Conservation (phyloP, 1,140 invertebrate genomes). For the Zelostemma sp. region DNA sequence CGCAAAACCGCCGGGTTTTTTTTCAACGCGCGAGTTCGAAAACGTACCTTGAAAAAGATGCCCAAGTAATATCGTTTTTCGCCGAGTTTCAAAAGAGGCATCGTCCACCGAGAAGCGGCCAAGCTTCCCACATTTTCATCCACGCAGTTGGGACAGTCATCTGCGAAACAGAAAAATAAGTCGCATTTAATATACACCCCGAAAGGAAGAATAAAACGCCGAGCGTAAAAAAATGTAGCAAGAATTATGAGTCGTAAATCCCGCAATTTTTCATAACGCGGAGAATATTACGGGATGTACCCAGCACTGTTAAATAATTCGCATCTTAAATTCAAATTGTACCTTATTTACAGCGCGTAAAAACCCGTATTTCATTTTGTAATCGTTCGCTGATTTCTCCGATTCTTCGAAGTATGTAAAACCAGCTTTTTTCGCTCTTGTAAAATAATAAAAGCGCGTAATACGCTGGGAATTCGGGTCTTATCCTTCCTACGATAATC, state of each 20-base stretch:
- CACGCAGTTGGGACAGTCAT: conserved; percentile 83
- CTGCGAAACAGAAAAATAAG: conserved; percentile 51
- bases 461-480: conserved; percentile 1
- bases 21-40: not conserved
- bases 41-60: conserved; percentile 89
- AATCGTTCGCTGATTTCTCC: no score
- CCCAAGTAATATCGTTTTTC: conserved; percentile 90
- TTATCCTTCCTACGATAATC: conserved; percentile 5
- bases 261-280: no score
- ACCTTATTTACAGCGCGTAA: no score
- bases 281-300: no score
- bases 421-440: no score
- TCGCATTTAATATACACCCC: not conserved
- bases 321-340: no score
- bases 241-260: no score
- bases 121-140: conserved; percentile 74
- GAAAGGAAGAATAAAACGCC: conserved; percentile 9
- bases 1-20: conserved; percentile 3
- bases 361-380: no score
- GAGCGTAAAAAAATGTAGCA: not conserved
- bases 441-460: not conserved
- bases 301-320: no score
- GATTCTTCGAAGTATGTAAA: no score
- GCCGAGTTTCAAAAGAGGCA: conserved; percentile 87
- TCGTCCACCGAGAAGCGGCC: conserved; percentile 83